Conservation (phyloP, 2,797 vertebrate species). For the Sandelia bainsii region DNA sequence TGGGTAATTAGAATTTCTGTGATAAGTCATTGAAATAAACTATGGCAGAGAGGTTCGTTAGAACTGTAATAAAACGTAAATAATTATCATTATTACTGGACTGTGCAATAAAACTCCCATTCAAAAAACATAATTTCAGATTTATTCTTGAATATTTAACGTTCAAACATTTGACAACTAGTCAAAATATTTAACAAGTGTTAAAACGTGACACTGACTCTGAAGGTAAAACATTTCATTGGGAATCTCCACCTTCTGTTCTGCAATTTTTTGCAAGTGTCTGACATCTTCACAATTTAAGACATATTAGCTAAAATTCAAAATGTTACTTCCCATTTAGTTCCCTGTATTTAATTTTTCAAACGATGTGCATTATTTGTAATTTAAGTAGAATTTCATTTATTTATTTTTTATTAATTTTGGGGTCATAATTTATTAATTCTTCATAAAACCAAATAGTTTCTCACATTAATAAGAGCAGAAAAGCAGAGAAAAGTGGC, state of each 20-base stretch:
- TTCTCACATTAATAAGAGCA: conserved; percentile 6
- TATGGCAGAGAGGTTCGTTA: conserved; percentile 22
- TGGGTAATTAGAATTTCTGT: conserved; percentile 40
- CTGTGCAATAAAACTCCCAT: not conserved
- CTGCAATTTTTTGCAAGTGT: conserved; percentile 2
- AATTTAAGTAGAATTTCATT: conserved; percentile 27
- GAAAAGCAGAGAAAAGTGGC: conserved; percentile 10
- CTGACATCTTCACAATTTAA: conserved; percentile 2
- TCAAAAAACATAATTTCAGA: not conserved
- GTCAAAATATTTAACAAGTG: conserved; percentile 60
- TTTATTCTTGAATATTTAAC: conserved; percentile 24
- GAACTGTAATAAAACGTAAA: conserved; percentile 18
- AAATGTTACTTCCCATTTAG: not conserved
- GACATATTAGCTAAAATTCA: not conserved
- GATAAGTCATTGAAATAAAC: conserved; percentile 47
- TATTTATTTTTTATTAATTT: conserved; percentile 10
- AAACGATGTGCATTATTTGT: not conserved
- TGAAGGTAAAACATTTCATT: conserved; percentile 44
- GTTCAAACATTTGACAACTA: conserved; percentile 50
- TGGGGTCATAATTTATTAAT: conserved; percentile 44
- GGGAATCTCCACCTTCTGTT: conserved; percentile 15
- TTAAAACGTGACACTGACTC: conserved; percentile 39
- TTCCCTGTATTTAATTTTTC: not conserved
- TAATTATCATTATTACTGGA: conserved; percentile 26
- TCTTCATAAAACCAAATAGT: conserved; percentile 17